Evolutionary conservation across 2,888 invertebrate species (phyloP), one percentile per base, ranked within the genome.

Genomic region (Thymelicus sylvestris): DNA sequence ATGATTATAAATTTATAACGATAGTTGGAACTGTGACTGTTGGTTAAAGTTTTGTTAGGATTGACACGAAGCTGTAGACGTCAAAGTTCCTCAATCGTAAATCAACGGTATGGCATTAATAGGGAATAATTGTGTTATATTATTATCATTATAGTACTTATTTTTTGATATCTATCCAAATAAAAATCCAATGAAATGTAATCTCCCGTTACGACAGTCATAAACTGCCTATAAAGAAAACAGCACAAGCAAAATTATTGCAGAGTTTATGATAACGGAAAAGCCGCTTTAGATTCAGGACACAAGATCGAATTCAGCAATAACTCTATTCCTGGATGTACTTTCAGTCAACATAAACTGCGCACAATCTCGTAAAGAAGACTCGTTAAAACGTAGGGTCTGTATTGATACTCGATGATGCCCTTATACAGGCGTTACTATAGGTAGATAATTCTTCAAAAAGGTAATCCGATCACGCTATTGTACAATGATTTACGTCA

Each of bases 151-250:
- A 55, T 44, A 12, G 44, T 55, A 12, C 12, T 24, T 55, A 12
- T 7, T 47, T 55, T 66, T 55, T 67, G 31, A 63, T 55, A 44
- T 38, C 60, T 64, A 64, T 8, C 38, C 50, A 61, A 70, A 75
- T 75, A 77, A 77, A 80, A 81, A 76, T 71, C 67, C 69, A 77
- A 80, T 79, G 73, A 74, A 78, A 77, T 64, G 73, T 75, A 78
- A 81, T 76, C 74, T 77, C 72, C 73, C 74, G 80, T 86, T 86
- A 88, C 83, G 86, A 82, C 73, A 47, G 72, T 79, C 79, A 83
- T 88, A 87, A 90, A 87, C 78, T 76, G 74, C 75, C 76, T 78
- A 77, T 84, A 84, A 83, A 81, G 73, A 76, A 78, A 75, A 76
- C 75, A 78, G 76, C 77, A 76, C 78, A 78, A 78, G 76, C 75